phyloP scores from a whole-genome alignment of 2,888 invertebrate genomes.

The Gortyna flavago region DNA sequence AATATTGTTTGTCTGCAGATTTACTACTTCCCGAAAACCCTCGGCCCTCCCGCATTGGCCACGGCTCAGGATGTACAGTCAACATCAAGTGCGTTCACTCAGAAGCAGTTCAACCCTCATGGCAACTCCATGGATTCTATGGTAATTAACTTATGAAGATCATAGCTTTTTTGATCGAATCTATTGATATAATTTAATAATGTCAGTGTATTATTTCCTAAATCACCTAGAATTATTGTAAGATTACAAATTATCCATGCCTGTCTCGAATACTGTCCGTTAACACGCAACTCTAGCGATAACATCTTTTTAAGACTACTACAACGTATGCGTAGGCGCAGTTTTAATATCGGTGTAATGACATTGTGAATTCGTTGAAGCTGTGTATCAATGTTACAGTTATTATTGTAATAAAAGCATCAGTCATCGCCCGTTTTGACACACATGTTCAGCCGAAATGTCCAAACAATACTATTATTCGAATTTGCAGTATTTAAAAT shows the following conservation, averaged over 20 bases:
- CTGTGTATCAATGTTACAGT: background rate
- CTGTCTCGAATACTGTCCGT: background rate
- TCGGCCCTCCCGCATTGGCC: constrained; percentile 87
- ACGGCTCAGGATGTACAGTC: constrained; percentile 80
- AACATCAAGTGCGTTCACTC: constrained; percentile 78
- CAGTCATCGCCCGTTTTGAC: background rate
- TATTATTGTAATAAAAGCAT: background rate
- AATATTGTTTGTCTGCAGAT: constrained; percentile 73
- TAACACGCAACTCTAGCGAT: background rate
- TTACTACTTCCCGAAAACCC: constrained; percentile 84
- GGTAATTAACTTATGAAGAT: constrained; percentile 64
- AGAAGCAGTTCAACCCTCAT: constrained; percentile 80
- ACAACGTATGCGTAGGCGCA: background rate
- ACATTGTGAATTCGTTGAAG: background rate
- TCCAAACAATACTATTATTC: background rate
- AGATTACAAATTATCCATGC: too few relatives aligned
- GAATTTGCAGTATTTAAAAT: background rate
- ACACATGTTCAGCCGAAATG: background rate
- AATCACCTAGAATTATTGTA: too few relatives aligned
- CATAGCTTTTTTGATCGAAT: too few relatives aligned
- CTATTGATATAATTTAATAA: too few relatives aligned
- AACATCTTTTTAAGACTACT: too few relatives aligned
- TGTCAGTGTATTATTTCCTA: too few relatives aligned
- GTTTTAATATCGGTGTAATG: background rate
- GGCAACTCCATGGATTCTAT: constrained; percentile 78